phyloP scores from a whole-genome alignment of 2,113 vertebrate genomes.

The Pterophyllum scalare region DNA sequence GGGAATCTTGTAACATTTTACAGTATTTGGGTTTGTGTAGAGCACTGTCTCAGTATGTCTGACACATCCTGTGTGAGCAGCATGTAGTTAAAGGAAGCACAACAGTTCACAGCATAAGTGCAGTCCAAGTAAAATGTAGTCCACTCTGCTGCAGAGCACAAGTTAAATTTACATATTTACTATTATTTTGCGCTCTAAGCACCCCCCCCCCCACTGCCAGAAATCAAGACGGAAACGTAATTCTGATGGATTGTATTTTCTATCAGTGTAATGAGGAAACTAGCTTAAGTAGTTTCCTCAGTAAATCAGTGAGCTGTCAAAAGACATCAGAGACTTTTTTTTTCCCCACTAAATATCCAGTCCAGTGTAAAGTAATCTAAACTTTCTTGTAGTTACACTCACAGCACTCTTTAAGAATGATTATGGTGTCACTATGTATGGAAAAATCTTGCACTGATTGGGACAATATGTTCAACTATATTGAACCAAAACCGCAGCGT shows the following conservation, averaged over 20 bases:
- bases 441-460: not conserved
- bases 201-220: not conserved
- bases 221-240: not conserved
- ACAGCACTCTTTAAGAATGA: not conserved
- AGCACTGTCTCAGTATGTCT: conserved; percentile 12
- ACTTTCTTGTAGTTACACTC: not conserved
- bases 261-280: not conserved
- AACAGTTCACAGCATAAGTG: conserved; percentile 31
- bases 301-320: not conserved
- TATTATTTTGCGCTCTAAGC: not conserved
- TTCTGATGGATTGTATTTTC: not conserved
- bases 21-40: conserved; percentile 1
- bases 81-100: conserved; percentile 38
- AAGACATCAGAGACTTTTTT: not conserved
- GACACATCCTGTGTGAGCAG: conserved; percentile 36
- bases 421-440: not conserved
- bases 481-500: not conserved
- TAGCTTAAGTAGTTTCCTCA: not conserved
- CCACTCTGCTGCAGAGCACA: not conserved
- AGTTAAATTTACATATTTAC: conserved; percentile 16
- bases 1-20: not conserved
- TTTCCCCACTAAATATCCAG: not conserved
- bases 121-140: conserved; percentile 53
- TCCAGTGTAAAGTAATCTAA: not conserved
- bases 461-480: not conserved